phyloP scores from a whole-genome alignment of 2,797 vertebrate genomes.

The Holocentrus rufus region DNA sequence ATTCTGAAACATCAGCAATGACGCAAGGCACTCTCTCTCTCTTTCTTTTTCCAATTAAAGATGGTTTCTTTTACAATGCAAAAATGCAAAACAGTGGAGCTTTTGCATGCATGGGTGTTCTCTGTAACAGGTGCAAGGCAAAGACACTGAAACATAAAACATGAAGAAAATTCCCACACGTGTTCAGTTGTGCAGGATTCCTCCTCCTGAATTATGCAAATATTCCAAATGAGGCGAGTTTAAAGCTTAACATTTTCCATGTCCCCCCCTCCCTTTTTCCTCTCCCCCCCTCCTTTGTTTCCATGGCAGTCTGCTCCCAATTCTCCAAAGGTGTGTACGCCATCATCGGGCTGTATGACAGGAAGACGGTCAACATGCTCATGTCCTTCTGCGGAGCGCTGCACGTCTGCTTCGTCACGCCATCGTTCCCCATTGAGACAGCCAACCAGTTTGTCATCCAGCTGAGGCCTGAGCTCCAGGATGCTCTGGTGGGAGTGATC shows the following conservation, averaged over 20 bases:
- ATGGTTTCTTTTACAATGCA: neutral
- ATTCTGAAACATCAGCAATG: neutral
- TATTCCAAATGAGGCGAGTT: neutral
- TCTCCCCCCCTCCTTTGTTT: slow-evolving; percentile 1
- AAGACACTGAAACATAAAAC: neutral
- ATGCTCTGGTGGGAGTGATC: slow-evolving; percentile 94
- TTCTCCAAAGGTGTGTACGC: slow-evolving; percentile 99
- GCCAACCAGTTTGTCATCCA: slow-evolving; percentile 99
- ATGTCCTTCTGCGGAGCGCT: slow-evolving; percentile 98
- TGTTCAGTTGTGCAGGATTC: neutral
- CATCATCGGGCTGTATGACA: slow-evolving; percentile 99
- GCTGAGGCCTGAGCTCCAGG: slow-evolving; percentile 96
- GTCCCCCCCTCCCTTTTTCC: neutral
- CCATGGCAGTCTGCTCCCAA: slow-evolving; percentile 93
- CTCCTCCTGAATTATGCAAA: neutral
- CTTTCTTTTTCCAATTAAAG: neutral
- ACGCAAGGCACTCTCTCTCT: neutral
- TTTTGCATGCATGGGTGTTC: neutral
- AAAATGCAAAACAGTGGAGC: neutral
- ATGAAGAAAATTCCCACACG: neutral
- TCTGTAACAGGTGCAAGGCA: neutral
- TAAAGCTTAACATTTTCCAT: slow-evolving; percentile 2
- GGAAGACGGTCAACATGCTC: slow-evolving; percentile 98
- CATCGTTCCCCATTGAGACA: slow-evolving; percentile 95
- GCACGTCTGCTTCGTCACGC: slow-evolving; percentile 97